Percentiles rank a stretch among this genome's conserved stretches.
phyloP scores from a whole-genome alignment of 2,888 invertebrate genomes.

The Campoplex nolae region DNA sequence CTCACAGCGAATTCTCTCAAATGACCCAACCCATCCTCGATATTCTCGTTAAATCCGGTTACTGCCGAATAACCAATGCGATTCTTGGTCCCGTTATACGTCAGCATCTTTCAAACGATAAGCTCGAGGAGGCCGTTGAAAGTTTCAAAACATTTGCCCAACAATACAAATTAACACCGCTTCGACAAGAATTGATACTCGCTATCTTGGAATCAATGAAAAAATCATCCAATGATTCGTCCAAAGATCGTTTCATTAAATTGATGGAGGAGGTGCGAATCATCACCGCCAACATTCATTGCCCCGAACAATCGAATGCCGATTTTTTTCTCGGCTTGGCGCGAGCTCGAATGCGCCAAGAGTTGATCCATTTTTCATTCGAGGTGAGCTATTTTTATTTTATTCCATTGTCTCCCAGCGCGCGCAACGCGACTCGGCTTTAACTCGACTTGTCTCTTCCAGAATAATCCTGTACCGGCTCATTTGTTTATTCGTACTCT shows the following conservation, averaged over 20 bases:
- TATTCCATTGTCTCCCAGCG: too few species aligned
- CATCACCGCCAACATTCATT: conserved; percentile 36
- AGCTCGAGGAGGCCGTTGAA: conserved; percentile 86
- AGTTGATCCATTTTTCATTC: conserved; percentile 59
- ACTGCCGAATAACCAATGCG: conserved; percentile 86
- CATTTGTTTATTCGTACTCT: not conserved
- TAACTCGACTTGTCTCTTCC: not conserved
- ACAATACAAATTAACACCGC: conserved; percentile 87
- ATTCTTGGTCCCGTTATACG: conserved; percentile 88
- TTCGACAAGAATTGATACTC: conserved; percentile 88
- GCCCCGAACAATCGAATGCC: not conserved
- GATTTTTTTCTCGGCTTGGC: conserved; percentile 64
- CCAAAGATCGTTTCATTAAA: conserved; percentile 39
- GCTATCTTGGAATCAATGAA: conserved; percentile 74
- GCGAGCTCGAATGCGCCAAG: conserved; percentile 73
- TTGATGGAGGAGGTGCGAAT: conserved; percentile 68
- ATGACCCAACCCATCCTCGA: conserved; percentile 86
- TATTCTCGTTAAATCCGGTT: conserved; percentile 85
- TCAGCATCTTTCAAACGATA: conserved; percentile 86
- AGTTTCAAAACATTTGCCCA: conserved; percentile 85
- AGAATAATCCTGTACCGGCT: conserved; percentile 42
- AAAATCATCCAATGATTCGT: not conserved
- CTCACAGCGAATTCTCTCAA: conserved; percentile 82
- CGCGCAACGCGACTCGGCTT: too few species aligned
- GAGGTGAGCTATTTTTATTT: conserved; percentile 55